Percentiles rank a stretch among this genome's conserved stretches.
Evolutionary conservation across 2,888 invertebrate species (phyloP).

Genomic region (Epirrita christyi): DNA sequence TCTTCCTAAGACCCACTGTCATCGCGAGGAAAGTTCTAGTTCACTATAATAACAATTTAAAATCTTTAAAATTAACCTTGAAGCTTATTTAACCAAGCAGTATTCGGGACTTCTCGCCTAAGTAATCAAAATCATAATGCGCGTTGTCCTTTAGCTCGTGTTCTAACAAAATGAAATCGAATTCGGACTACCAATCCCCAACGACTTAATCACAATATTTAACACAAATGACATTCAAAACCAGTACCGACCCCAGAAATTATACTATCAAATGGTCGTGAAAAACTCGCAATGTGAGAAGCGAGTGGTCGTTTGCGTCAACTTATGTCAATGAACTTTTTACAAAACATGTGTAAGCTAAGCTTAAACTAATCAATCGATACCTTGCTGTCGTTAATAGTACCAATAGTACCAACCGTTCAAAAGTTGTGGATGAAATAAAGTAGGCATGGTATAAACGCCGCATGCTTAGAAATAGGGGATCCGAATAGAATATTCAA

Average conservation of each 20-base stretch:
- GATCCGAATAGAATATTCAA: conserved; percentile 71
- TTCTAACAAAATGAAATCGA: conserved; percentile 14
- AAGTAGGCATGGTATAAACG: conserved; percentile 52
- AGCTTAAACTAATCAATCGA: conserved; percentile 35
- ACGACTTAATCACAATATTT: conserved; percentile 27
- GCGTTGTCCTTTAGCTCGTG: not conserved
- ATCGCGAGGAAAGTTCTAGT: conserved; percentile 41
- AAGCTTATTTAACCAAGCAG: not conserved
- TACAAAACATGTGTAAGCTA: conserved; percentile 32
- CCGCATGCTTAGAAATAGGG: conserved; percentile 61
- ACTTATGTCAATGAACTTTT: conserved; percentile 59
- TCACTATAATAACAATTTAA: conserved; percentile 31
- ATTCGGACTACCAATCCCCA: conserved; percentile 11
- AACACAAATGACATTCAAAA: conserved; percentile 28
- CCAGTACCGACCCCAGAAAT: conserved; percentile 41
- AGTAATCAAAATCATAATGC: not conserved
- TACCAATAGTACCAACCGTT: conserved; percentile 18
- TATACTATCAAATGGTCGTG: conserved; percentile 59
- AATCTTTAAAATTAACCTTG: not conserved
- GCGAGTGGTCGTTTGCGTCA: conserved; percentile 48
- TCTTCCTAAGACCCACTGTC: conserved; percentile 59
- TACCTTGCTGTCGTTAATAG: conserved; percentile 16
- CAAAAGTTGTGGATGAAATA: conserved; percentile 44
- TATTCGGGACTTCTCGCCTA: not conserved
- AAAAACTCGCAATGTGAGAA: conserved; percentile 52